Evolutionary conservation across 1,140 invertebrate species (phyloP), one percentile per base, ranked within the genome.

Genomic region (Drosophila chauvacae): DNA sequence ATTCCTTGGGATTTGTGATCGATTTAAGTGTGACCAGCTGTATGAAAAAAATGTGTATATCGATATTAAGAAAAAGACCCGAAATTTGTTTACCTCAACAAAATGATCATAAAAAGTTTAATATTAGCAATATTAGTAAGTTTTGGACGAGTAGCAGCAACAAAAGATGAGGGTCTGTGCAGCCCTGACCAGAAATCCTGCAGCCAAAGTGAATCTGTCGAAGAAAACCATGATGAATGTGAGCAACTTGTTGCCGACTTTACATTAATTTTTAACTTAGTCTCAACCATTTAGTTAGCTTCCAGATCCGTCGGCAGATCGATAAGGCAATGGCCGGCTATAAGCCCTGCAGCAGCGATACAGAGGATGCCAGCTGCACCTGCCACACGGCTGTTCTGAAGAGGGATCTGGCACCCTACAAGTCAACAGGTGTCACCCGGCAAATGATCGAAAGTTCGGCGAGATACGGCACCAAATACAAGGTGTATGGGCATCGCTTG

Each of bases 381-480:
- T 97, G 96, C 82, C 94, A 95, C 82, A 91, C 91, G 33, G 69
- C 93, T 81, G 94, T 96, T 28, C 95, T 98, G 50, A 82, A 94
- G 20, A 92, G 94, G 18, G 97, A 98, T 91, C 93, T 98, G 37
- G 91, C 93, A 70, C 92, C 94, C 20, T 98, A 97, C 92, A 93
- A 94, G 74, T 69, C 78, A 66, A 91, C 93, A 77, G 93, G 95
- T 81, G 97, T 98, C 57, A 95, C 93, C 3, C 93, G 95, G 81
- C 92, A 95, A 77, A 93, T 95, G 85, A 94, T 97, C 75, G 93
- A 95, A 45, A 94, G 95, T 41, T 93, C 93, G 63, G 81, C 92
- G 35, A 96, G 95, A 93, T 95, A 92, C 74, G 88, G 93, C 3
- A 92, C 96, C 23, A 95, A 95, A 70, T 99, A 99, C 93, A 97